These are phyloP conservation scores for Drosophila subsilvestris DNA, from an alignment of 2,888 invertebrate genomes.

Conservation along the genomic window DNA sequence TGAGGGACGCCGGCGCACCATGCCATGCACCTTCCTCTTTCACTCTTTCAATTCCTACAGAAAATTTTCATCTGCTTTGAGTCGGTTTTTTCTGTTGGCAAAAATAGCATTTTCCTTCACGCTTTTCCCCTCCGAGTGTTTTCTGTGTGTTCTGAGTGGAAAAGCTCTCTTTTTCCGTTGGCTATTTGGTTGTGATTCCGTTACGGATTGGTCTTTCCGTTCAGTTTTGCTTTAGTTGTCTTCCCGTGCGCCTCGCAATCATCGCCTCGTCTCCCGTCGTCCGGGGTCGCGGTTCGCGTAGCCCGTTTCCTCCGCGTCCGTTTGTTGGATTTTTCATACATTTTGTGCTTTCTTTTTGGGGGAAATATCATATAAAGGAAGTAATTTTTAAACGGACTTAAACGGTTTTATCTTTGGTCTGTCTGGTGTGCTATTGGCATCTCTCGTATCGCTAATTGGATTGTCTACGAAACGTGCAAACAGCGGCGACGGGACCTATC, in stretches of 20 bases:
- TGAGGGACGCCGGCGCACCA: conserved; percentile 43
- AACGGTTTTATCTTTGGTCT: conserved; percentile 14
- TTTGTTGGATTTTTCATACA: conserved; percentile 27
- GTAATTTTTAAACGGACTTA: background rate
- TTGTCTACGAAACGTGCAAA: conserved; percentile 50
- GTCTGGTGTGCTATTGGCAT: conserved; percentile 26
- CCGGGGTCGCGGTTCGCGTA: conserved; percentile 32
- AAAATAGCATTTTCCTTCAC: conserved; percentile 58
- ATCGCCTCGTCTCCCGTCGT: conserved; percentile 26
- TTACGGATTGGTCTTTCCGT: conserved; percentile 34
- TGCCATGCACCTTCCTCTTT: background rate
- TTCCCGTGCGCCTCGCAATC: conserved; percentile 64
- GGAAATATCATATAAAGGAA: background rate
- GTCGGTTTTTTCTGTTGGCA: conserved; percentile 51
- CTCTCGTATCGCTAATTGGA: conserved; percentile 68
- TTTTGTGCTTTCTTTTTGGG: conserved; percentile 1
- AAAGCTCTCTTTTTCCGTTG: conserved; percentile 37
- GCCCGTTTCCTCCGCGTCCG: conserved; percentile 11
- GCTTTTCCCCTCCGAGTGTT: conserved; percentile 36
- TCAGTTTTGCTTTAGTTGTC: conserved; percentile 73
- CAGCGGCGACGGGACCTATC: conserved; percentile 45
- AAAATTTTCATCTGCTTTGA: conserved; percentile 48
- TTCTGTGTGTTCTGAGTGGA: conserved; percentile 36
- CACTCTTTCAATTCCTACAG: conserved; percentile 7
- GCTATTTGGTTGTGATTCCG: conserved; percentile 28